A percentile compares a stretch with the other conserved stretches of the same genome.
phyloP scores from a whole-genome alignment of 2,888 invertebrate species.

The Busseola fusca region DNA sequence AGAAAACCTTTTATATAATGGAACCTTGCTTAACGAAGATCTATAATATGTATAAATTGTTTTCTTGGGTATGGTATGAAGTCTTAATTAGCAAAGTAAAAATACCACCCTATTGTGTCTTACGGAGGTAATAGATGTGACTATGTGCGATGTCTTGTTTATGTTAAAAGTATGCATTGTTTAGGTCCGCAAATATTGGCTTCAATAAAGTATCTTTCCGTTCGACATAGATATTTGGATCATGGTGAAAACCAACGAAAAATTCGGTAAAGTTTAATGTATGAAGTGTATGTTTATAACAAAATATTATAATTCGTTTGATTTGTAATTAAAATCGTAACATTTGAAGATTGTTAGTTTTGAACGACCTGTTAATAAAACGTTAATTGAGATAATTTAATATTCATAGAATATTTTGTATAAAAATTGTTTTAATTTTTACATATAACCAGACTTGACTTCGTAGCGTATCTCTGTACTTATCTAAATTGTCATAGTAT shows the following conservation, averaged over 20 bases:
- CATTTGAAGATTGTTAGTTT: slow-evolving; percentile 11
- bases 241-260: slow-evolving; percentile 69
- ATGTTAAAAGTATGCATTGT: slow-evolving; percentile 1
- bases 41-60: too few species aligned
- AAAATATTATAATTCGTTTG: slow-evolving; percentile 7
- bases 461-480: slow-evolving; percentile 4
- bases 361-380: slow-evolving; percentile 5
- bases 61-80: too few species aligned
- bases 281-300: slow-evolving; percentile 57
- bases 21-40: too few species aligned
- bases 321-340: slow-evolving; percentile 44
- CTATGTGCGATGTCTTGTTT: not conserved
- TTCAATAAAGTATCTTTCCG: slow-evolving; percentile 27
- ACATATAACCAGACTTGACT: not conserved
- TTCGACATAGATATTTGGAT: slow-evolving; percentile 71
- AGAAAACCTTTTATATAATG: not conserved
- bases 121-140: not conserved
- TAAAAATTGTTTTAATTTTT: not conserved
- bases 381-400: not conserved
- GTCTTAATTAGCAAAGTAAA: not conserved
- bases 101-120: not conserved
- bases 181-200: slow-evolving; percentile 1
- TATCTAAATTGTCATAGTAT: slow-evolving; percentile 12
- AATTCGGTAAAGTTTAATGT: slow-evolving; percentile 60
- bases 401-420: not conserved